Evolutionary conservation across 2,113 vertebrate species (phyloP).

Genomic region (Nettapus auritus): DNA sequence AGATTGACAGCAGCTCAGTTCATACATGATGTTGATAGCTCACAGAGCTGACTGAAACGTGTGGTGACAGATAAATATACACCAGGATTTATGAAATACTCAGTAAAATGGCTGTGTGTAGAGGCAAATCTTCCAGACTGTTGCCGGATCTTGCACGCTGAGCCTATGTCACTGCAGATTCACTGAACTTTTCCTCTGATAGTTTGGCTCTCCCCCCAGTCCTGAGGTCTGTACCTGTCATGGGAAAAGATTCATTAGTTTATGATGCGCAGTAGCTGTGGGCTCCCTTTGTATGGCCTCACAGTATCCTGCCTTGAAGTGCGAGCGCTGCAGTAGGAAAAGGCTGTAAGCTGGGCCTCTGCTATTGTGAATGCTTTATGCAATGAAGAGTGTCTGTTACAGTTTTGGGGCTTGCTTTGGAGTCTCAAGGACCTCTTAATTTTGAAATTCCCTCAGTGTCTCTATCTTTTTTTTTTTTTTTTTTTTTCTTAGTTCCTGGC

Average conservation of each 20-base stretch:
- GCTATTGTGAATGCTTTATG: conserved; percentile 14
- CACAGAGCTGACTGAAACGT: background rate
- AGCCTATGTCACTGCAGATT: background rate
- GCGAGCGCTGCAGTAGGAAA: background rate
- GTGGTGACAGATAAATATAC: background rate
- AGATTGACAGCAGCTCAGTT: background rate
- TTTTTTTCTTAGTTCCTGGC: background rate
- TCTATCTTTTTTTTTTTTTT: background rate
- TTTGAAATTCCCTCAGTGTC: background rate
- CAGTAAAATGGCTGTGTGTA: rapidly evolving
- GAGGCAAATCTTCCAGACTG: background rate
- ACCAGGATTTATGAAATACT: background rate
- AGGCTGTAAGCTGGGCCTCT: background rate
- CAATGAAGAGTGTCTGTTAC: conserved; percentile 14
- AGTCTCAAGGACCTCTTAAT: conserved; percentile 26
- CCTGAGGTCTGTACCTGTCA: conserved; percentile 46
- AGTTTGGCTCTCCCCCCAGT: conserved; percentile 26
- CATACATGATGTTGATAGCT: background rate
- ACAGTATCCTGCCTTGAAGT: background rate
- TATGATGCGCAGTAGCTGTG: background rate
- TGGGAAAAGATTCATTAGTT: conserved; percentile 18
- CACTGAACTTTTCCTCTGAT: background rate
- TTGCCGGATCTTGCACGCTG: background rate
- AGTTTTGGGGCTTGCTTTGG: background rate
- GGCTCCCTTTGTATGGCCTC: background rate